These are phyloP conservation scores for Drosophila subsilvestris DNA, from an alignment of 2,888 invertebrate species.

Conservation along the genomic window DNA sequence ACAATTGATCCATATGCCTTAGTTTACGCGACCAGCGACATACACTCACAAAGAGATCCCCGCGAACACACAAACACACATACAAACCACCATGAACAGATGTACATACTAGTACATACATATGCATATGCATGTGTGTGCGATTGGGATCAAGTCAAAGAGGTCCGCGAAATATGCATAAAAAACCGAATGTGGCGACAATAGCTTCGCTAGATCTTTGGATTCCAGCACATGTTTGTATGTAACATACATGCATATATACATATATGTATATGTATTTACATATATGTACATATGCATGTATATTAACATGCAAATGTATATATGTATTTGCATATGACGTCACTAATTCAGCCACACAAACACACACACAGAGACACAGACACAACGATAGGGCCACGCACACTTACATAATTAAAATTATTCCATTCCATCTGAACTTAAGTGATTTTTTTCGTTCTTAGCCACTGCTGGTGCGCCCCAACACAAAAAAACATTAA, in stretches of 20 bases:
- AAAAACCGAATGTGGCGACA: neutral
- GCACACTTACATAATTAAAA: slow-evolving; percentile 40
- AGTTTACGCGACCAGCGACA: slow-evolving; percentile 64
- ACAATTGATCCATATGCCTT: slow-evolving; percentile 77
- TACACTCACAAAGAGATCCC: slow-evolving; percentile 15
- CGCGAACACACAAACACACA: slow-evolving; percentile 4
- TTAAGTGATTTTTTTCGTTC: slow-evolving; percentile 36
- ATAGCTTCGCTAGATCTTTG: neutral
- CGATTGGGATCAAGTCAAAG: neutral
- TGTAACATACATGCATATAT: slow-evolving; percentile 3
- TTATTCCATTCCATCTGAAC: slow-evolving; percentile 23
- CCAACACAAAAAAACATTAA: slow-evolving; percentile 25
- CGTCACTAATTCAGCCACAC: slow-evolving; percentile 50
- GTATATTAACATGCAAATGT: slow-evolving; percentile 18
- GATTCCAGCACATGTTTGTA: neutral
- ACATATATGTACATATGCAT: neutral
- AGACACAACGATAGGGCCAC: neutral
- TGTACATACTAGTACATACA: slow-evolving; percentile 4
- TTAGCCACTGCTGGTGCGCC: slow-evolving; percentile 21
- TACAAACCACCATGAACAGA: neutral
- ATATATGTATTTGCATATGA: slow-evolving; percentile 47
- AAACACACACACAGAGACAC: slow-evolving; percentile 25
- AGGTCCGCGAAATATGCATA: neutral
- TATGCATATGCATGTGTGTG: neutral
- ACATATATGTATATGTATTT: slow-evolving; percentile 12